A percentile compares a stretch with the other conserved stretches of the same genome.
Conservation (phyloP, 2,113 vertebrate genomes). For the Amphilophus citrinellus region DNA sequence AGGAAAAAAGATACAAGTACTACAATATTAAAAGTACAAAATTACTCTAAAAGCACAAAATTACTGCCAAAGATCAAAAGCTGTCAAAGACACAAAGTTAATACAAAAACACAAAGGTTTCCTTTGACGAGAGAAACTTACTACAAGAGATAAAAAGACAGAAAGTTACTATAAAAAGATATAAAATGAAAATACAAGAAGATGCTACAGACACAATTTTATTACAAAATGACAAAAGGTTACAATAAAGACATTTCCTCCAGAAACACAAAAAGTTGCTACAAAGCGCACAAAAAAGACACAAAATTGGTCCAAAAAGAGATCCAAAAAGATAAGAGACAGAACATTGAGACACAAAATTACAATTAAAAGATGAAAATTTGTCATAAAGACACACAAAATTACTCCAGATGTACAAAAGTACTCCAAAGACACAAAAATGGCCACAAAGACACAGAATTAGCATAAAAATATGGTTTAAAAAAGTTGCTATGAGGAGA, state of each 20-base stretch:
- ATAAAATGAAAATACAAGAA: neutral
- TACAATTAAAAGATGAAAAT: too few relatives aligned
- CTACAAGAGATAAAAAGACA: neutral
- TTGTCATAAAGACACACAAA: neutral
- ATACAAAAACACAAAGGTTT: too few relatives aligned
- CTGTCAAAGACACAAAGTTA: neutral
- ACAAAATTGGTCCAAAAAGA: too few relatives aligned
- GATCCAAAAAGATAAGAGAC: too few relatives aligned
- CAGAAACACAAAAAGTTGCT: neutral
- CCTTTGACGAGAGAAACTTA: too few relatives aligned
- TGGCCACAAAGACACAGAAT: neutral
- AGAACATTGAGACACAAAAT: too few relatives aligned
- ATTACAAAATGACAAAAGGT: fast-evolving
- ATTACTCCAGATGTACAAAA: neutral
- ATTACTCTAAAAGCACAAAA: neutral
- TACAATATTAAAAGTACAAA: neutral
- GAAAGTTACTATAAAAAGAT: fast-evolving
- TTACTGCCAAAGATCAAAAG: too few relatives aligned
- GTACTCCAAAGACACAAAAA: neutral
- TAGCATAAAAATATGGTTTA: neutral
- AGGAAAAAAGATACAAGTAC: neutral
- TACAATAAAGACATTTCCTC: neutral
- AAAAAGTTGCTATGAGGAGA: neutral
- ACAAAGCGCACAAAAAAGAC: neutral
- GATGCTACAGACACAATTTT: neutral